Conservation (phyloP, 2,113 vertebrate genomes). For the Thunnus maccoyii region DNA sequence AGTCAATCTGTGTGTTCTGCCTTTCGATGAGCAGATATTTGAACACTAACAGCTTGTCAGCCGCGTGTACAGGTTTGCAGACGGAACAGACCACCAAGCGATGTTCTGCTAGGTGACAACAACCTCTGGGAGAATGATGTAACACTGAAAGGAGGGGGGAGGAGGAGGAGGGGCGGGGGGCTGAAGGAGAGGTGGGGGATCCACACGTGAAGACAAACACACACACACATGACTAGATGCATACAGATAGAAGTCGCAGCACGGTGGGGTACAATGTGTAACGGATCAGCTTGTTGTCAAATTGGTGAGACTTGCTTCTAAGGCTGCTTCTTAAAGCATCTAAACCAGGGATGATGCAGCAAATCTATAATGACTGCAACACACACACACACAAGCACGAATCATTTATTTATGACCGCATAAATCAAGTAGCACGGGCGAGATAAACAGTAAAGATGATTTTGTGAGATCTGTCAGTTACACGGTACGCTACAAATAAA, state of each 20-base stretch:
- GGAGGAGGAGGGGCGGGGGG: too few species aligned
- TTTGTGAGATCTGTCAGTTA: constrained; percentile 66
- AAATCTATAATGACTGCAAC: constrained; percentile 72
- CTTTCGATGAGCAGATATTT: constrained; percentile 52
- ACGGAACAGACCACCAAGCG: constrained; percentile 38
- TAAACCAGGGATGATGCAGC: constrained; percentile 76
- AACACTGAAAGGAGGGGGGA: not conserved
- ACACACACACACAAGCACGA: constrained; percentile 47
- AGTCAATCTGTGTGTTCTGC: constrained; percentile 49
- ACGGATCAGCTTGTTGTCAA: constrained; percentile 59
- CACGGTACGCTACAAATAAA: constrained; percentile 34
- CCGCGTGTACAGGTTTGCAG: constrained; percentile 48
- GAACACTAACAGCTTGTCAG: constrained; percentile 61
- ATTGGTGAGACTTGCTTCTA: constrained; percentile 21
- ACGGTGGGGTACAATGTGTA: constrained; percentile 45
- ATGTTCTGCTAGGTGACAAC: constrained; percentile 57
- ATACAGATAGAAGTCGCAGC: constrained; percentile 18
- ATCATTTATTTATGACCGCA: constrained; percentile 71
- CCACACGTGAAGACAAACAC: constrained; percentile 5
- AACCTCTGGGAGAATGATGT: constrained; percentile 64
- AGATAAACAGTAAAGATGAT: constrained; percentile 48
- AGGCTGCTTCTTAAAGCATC: constrained; percentile 49
- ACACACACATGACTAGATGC: not conserved
- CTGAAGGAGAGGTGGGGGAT: too few species aligned
- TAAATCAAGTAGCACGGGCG: constrained; percentile 44